Evolutionary conservation across 2,888 invertebrate genomes (phyloP).

Genomic region (Xanthorhoe spadicearia): DNA sequence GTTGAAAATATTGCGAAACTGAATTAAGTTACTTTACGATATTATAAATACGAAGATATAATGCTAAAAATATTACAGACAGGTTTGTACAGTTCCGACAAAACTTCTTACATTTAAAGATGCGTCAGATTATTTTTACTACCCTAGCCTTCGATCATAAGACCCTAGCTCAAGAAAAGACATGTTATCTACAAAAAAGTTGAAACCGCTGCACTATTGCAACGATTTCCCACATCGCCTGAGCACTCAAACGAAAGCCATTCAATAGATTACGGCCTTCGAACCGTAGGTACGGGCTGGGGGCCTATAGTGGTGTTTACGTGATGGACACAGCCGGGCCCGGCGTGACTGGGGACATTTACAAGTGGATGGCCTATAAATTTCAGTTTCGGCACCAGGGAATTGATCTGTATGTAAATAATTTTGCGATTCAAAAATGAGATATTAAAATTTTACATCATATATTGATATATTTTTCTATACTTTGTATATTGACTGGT

Average conservation of each 20-base stretch:
- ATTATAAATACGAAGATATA: slow-evolving; percentile 22
- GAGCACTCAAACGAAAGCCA: slow-evolving; percentile 36
- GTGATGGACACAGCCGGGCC: slow-evolving; percentile 41
- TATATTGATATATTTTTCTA: too few species aligned
- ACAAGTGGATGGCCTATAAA: slow-evolving; percentile 13
- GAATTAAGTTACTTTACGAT: slow-evolving; percentile 32
- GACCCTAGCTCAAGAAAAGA: background rate
- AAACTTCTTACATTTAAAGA: background rate
- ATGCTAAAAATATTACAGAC: background rate
- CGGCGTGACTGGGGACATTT: slow-evolving; percentile 24
- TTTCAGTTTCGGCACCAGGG: slow-evolving; percentile 4
- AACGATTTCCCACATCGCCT: slow-evolving; percentile 24
- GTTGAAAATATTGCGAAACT: slow-evolving; percentile 26
- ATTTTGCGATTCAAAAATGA: background rate
- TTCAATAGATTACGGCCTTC: slow-evolving; percentile 42
- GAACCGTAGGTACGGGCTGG: slow-evolving; percentile 35
- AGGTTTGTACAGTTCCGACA: background rate
- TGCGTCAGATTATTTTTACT: background rate
- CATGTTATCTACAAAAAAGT: background rate
- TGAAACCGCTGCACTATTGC: slow-evolving; percentile 11
- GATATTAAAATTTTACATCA: background rate
- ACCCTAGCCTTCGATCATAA: too few species aligned
- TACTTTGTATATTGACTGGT: too few species aligned
- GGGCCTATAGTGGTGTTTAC: slow-evolving; percentile 41
- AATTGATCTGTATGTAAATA: background rate